Evolutionary conservation across 2,113 vertebrate species (phyloP), one percentile per base, ranked within the genome.

Genomic region (Ophthalmotilapia sp.): DNA sequence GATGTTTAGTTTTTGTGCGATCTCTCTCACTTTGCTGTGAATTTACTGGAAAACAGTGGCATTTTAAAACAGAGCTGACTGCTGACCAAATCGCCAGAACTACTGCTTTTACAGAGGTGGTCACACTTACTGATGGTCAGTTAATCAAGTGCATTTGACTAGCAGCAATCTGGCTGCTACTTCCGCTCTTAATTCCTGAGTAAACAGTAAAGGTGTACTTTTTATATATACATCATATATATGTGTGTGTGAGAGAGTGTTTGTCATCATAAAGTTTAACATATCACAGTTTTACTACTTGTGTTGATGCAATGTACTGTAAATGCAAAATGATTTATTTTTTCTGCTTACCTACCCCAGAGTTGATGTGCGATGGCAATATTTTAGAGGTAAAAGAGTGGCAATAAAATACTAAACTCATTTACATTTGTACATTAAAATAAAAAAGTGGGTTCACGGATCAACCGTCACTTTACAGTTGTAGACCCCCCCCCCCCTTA

Each of bases 381-480:
- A 70, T n/a, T 87, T 7, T 29, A 70, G 62, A 91, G 83, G 85
- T 85, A 85, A 89, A 86, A 81, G 42, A 85, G 83, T 45, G 84
- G 77, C 47, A 83, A 87, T 80, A 87, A 86, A 82, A 86, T 62
- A 85, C 75, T 53, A 79, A 84, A 92, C 13, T 84, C 81, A 91
- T 93, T 93, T 90, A 93, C 85, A 93, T 88, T 83, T 92, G 82
- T 89, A 93, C 88, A 93, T 6, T 84, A 79, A 86, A 70, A 92
- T 53, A 85, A 81, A 81, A 60, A 14, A 79, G 40, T 58, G 80
- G 89, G 60, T 93, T 91, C 58, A 92, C 85, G 88, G 92, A 91
- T 95, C 93, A 93, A 92, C 93, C 86, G 88, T 89, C 90, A 55
- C 58, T 88, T 75, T 89, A 60, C 84, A 84, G 42, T 9, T 82